Conservation (phyloP, 2,888 invertebrate genomes). For the Resseliella maxima region DNA sequence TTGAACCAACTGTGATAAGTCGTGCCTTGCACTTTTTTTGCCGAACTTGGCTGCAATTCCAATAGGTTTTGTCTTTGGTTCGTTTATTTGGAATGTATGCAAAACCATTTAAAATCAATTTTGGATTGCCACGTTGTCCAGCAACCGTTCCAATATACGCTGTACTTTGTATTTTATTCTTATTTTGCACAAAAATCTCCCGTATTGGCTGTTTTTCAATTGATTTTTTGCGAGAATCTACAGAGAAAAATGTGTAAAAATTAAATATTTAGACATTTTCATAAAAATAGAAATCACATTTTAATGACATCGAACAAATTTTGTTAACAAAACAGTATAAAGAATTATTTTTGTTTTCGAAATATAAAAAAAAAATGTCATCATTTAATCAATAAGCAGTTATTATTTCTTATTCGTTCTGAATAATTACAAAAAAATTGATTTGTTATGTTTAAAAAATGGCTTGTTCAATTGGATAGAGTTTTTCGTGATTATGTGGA, state of each 20-base stretch:
- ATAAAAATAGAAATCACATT: no score
- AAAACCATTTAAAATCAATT: slow-evolving; percentile 62
- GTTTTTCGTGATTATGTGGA: slow-evolving; percentile 53
- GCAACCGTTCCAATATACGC: slow-evolving; percentile 59
- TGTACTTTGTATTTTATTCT: neutral
- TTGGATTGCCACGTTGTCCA: slow-evolving; percentile 63
- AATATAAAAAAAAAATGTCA: no score
- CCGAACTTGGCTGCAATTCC: slow-evolving; percentile 62
- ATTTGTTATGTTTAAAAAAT: neutral
- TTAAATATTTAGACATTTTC: no score
- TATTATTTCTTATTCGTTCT: no score
- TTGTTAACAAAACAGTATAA: no score
- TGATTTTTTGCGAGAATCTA: neutral
- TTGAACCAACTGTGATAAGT: slow-evolving; percentile 59
- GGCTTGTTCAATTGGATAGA: slow-evolving; percentile 11
- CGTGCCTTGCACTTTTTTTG: slow-evolving; percentile 62
- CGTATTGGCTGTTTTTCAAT: neutral
- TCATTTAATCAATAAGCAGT: no score
- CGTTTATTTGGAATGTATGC: slow-evolving; percentile 62
- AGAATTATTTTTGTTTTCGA: no score
- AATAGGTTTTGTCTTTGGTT: slow-evolving; percentile 62
- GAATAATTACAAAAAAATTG: no score
- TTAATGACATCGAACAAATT: no score
- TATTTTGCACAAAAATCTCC: slow-evolving; percentile 21
- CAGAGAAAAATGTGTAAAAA: neutral